Evolutionary conservation across 2,113 vertebrate species (phyloP).

Genomic region (Thalassoma bifasciatum): DNA sequence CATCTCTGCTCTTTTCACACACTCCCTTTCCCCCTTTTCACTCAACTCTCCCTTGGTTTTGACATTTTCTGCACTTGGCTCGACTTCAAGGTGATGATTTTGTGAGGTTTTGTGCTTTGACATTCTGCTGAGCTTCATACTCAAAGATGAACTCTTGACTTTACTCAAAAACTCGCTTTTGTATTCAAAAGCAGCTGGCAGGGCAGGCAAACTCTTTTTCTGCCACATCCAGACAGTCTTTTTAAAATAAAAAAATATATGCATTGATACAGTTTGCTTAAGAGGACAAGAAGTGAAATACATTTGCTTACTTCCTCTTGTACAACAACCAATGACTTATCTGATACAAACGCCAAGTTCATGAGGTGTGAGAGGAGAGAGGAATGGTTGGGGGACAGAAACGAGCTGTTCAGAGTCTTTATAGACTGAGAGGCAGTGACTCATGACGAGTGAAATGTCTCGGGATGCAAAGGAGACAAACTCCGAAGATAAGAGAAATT

Average conservation of each 20-base stretch:
- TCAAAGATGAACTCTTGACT: too few relatives aligned
- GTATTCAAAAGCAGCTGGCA: not conserved
- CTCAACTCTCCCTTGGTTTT: constrained; percentile 4
- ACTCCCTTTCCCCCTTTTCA: not conserved
- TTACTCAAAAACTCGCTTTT: not conserved
- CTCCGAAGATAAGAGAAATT: not conserved
- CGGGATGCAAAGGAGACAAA: not conserved
- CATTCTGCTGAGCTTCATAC: constrained; percentile 15
- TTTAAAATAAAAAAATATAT: too few relatives aligned
- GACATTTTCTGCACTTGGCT: constrained; percentile 27
- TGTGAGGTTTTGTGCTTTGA: constrained; percentile 10
- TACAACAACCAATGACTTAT: constrained; percentile 1
- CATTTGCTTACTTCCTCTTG: not conserved
- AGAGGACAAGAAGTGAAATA: not conserved
- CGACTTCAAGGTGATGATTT: constrained; percentile 23
- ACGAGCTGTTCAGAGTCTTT: constrained; percentile 5
- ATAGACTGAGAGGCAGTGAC: not conserved
- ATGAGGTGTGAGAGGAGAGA: constrained; percentile 20
- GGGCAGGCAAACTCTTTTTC: not conserved
- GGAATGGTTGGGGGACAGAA: not conserved
- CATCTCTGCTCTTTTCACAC: constrained; percentile 3
- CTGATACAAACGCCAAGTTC: constrained; percentile 20
- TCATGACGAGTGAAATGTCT: not conserved
- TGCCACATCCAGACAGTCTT: not conserved
- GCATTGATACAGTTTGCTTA: not conserved